Evolutionary conservation across 1,140 invertebrate species (phyloP).

Genomic region (Brachionus angularis): DNA sequence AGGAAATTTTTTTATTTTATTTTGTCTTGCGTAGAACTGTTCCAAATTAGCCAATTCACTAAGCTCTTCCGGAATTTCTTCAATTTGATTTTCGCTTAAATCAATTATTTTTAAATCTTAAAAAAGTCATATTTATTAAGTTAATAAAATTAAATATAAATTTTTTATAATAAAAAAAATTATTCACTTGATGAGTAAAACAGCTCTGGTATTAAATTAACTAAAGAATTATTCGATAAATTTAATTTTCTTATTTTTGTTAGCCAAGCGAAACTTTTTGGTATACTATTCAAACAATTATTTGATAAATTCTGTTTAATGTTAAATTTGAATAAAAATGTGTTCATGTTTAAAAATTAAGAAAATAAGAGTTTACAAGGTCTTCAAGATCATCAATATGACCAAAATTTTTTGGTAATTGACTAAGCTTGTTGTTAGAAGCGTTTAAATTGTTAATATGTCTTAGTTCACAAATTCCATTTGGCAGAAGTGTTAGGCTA

Average conservation of each 20-base stretch:
- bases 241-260: constrained; percentile 62
- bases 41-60: constrained; percentile 75
- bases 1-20: constrained; percentile 62
- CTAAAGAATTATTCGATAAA: constrained; percentile 63
- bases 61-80: constrained; percentile 67
- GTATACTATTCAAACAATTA: constrained; percentile 62
- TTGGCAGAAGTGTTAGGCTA: constrained; percentile 52
- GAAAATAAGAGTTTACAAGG: constrained; percentile 53
- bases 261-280: constrained; percentile 63
- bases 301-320: constrained; percentile 63
- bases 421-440: constrained; percentile 54
- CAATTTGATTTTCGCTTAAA: constrained; percentile 71
- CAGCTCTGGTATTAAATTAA: constrained; percentile 61
- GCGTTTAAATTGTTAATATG: constrained; percentile 52
- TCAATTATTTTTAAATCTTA: constrained; percentile 68
- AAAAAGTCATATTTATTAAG: constrained; percentile 43
- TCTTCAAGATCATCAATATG: constrained; percentile 56
- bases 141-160: background rate
- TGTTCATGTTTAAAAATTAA: too few species aligned
- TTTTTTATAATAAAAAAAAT: background rate
- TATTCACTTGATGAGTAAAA: constrained; percentile 4
- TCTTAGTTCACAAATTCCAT: constrained; percentile 49
- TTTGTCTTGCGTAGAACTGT: constrained; percentile 73
- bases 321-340: too few species aligned
- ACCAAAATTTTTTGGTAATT: constrained; percentile 54